Conservation (phyloP, 2,888 invertebrate genomes). For the Habrosyne pyritoides region DNA sequence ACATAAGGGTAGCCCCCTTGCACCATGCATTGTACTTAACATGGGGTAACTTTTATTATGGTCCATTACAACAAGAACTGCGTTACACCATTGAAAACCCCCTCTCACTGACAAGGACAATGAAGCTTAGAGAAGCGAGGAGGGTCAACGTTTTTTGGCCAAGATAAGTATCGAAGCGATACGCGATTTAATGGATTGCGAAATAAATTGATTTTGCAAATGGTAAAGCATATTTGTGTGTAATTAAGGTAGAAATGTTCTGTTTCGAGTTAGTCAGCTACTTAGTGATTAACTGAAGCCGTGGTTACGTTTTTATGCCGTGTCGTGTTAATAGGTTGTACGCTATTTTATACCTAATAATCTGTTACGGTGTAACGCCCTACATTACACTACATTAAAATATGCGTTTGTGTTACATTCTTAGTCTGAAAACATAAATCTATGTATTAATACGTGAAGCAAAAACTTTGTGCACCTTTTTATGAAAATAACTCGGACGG, state of each 20-base stretch:
- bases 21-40: conserved; percentile 74
- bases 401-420: not conserved
- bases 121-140: conserved; percentile 32
- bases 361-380: not conserved
- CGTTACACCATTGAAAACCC: conserved; percentile 50
- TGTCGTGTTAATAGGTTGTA: not conserved
- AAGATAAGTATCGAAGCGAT: conserved; percentile 66
- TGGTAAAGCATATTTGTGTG: conserved; percentile 51
- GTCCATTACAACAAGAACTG: conserved; percentile 51
- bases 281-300: not conserved
- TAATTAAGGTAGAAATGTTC: conserved; percentile 22
- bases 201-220: conserved; percentile 78
- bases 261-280: not conserved
- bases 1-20: conserved; percentile 73
- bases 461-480: too few species aligned
- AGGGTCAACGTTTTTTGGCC: conserved; percentile 43
- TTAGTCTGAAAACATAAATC: not conserved
- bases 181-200: conserved; percentile 76
- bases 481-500: too few species aligned
- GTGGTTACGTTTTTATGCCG: not conserved
- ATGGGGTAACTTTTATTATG: conserved; percentile 77
- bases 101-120: conserved; percentile 26
- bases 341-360: not conserved
- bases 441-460: too few species aligned
- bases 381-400: not conserved